Evolutionary conservation across 2,888 invertebrate species (phyloP), one percentile per base, ranked within the genome.

Genomic region (Tenodera sinensis): DNA sequence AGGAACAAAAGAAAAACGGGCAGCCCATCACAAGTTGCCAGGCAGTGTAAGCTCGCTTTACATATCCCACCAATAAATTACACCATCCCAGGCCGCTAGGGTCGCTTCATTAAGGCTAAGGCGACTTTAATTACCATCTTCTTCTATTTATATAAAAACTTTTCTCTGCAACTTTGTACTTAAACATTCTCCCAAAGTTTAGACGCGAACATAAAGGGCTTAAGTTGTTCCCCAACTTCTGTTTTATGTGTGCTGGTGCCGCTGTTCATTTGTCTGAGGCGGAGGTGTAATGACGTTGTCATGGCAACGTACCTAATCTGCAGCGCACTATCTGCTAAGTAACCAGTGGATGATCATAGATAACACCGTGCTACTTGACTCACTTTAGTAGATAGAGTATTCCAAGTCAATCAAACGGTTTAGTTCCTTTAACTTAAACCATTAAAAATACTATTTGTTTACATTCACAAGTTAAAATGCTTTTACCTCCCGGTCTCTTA

Each of bases 21-120:
- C 12, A 20, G 84, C 84, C n/a, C 87, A 1, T 87, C 82, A n/a
- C 81, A 30, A 71, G 34, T 87, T 87, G 81, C 87, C 20, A 14
- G 20, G 8, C 87, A 87, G 82, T 28, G 34, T 87, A 42, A 25
- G 30, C 7, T n/a, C 42, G 86, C 83, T 89, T 89, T 89, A 89
- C 89, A 89, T 89, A 83, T 85, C 54, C 86, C 86, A 83, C 86
- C 85, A 28, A 89, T 89, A 89, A 89, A 89, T 89, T 89, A 89
- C 89, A 47, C 54, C 86, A 85, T 85, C 89, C 86, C 83, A 34
- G 83, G 87, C 87, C 54, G 54, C 54, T 71, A 25, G 54, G 54
- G 54, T 87, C 82, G 87, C 82, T 87, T 87, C 87, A 87, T 87
- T 87, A 87, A 87, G 87, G 87, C 87, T 87, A 87, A 87, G 82